Conservation (phyloP, 2,113 vertebrate species). For the Ondatra zibethicus region DNA sequence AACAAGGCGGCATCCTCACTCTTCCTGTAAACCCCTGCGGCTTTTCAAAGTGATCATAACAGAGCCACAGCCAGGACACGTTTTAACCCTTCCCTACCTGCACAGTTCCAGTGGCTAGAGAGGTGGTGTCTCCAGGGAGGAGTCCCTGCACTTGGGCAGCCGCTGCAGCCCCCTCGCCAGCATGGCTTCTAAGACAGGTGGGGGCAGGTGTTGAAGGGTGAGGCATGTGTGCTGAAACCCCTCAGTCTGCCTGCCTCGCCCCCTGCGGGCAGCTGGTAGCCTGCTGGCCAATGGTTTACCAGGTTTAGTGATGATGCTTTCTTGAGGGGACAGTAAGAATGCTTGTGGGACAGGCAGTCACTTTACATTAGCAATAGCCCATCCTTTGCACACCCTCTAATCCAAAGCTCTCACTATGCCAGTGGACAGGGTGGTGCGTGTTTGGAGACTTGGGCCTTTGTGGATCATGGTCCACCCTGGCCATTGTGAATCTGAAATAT, state of each 20-base stretch:
- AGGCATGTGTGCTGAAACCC: neutral
- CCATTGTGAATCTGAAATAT: constrained; percentile 2
- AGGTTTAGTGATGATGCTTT: neutral
- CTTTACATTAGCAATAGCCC: neutral
- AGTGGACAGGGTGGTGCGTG: neutral
- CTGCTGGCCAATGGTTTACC: neutral
- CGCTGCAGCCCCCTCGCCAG: neutral
- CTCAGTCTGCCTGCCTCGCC: neutral
- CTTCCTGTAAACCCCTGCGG: constrained; percentile 83
- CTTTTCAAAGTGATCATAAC: constrained; percentile 81
- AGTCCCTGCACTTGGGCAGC: neutral
- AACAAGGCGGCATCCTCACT: constrained; percentile 81
- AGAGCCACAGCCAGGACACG: constrained; percentile 56
- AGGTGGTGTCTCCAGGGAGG: neutral
- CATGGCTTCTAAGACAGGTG: neutral
- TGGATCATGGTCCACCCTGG: neutral
- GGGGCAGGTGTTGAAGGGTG: too few relatives aligned
- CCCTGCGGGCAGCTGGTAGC: neutral
- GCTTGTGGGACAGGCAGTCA: neutral
- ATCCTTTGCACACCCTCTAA: neutral
- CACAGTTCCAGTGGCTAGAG: neutral
- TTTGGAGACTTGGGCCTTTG: neutral
- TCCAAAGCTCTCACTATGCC: constrained; percentile 18
- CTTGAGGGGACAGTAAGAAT: neutral
- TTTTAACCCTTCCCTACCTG: constrained; percentile 82